phyloP scores from a whole-genome alignment of 2,113 vertebrate species.

The Athene cunicularia region DNA sequence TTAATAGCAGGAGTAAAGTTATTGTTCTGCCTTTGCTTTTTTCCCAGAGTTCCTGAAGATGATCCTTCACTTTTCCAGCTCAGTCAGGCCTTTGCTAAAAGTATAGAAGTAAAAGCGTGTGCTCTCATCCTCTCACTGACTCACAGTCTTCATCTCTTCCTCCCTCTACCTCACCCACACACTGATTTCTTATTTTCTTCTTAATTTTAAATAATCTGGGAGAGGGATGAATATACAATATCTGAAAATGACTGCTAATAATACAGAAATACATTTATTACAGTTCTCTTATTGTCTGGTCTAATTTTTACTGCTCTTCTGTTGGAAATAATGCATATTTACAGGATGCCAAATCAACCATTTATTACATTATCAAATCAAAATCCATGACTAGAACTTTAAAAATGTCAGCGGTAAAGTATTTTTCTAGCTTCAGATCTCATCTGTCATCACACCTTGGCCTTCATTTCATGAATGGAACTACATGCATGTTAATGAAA shows the following conservation, averaged over 20 bases:
- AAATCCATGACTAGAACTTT: neutral
- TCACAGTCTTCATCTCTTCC: conserved; percentile 12
- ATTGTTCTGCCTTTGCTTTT: neutral
- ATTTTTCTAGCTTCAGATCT: neutral
- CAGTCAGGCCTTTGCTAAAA: neutral
- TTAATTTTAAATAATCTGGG: conserved; percentile 4
- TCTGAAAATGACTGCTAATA: neutral
- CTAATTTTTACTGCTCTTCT: neutral
- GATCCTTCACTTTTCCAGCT: neutral
- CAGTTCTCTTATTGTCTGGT: neutral
- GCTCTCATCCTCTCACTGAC: conserved; percentile 31
- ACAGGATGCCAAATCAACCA: neutral
- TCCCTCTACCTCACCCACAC: conserved; percentile 15
- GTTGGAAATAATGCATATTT: neutral
- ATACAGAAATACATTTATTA: neutral
- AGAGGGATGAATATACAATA: neutral
- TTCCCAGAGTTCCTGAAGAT: neutral
- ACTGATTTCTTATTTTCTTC: neutral
- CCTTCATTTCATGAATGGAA: neutral
- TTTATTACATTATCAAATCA: neutral
- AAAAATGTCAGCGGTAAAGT: neutral
- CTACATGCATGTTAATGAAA: neutral
- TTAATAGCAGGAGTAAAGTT: neutral
- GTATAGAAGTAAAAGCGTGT: neutral
- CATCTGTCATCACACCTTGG: neutral